These are phyloP conservation scores for Hemiprocne comata DNA, from an alignment of 2,113 vertebrate genomes.

Conservation along the genomic window DNA sequence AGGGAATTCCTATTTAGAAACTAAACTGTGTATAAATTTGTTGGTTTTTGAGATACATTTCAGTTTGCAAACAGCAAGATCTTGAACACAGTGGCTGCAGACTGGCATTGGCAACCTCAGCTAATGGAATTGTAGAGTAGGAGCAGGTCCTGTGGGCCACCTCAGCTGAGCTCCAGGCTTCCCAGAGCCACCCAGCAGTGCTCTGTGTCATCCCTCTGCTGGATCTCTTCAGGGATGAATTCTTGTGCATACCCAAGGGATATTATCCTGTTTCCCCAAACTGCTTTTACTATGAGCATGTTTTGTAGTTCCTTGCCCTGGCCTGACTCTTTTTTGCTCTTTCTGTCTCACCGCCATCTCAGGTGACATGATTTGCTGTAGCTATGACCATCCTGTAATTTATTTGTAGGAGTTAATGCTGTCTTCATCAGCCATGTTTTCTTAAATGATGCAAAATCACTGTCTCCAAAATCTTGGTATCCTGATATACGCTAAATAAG, in stretches of 20 bases:
- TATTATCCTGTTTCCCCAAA: slow-evolving; percentile 29
- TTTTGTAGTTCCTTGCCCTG: slow-evolving; percentile 42
- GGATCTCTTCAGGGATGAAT: not conserved
- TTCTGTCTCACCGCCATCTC: slow-evolving; percentile 5
- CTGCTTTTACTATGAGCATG: slow-evolving; percentile 1
- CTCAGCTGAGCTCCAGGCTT: not conserved
- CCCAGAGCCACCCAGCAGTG: not conserved
- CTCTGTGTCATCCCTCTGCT: not conserved
- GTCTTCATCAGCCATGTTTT: not conserved
- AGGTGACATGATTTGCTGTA: slow-evolving; percentile 20
- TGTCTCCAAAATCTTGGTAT: not conserved
- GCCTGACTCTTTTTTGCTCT: slow-evolving; percentile 33
- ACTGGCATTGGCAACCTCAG: not conserved
- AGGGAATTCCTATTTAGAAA: not conserved
- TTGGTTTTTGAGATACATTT: not conserved
- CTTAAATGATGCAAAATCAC: slow-evolving; percentile 33
- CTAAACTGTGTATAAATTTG: not conserved
- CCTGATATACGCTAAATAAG: not conserved
- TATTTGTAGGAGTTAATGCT: slow-evolving; percentile 31
- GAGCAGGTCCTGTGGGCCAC: not conserved
- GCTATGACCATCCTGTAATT: not conserved
- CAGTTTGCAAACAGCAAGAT: not conserved
- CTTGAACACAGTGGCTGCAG: not conserved
- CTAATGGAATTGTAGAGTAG: not conserved
- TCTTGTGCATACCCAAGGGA: not conserved